Base-by-base conservation (phyloP, 2,797 vertebrate genomes). In the Discoglossus pictus region DNA sequence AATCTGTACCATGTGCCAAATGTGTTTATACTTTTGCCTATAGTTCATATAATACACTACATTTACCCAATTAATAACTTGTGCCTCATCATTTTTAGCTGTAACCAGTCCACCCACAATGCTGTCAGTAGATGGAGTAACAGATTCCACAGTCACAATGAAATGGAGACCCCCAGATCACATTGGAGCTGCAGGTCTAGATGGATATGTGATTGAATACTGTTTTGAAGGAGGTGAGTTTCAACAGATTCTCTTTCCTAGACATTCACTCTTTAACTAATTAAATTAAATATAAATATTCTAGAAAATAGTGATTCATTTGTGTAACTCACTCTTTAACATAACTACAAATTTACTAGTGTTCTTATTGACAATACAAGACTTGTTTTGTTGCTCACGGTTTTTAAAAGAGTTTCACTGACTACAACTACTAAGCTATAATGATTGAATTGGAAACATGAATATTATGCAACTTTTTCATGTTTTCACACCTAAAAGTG, bases 111-210 rank as follows among this genome's bases (percentile, higher is more conserved):
- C 98, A 53, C 97, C 97, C 18, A 98, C 97, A 1, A 84, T 96
- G 73, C 83, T 99, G 79, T 86, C 93, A 12, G 92, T 98, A 62
- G 97, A 99, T 38, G 91, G 89, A 0, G 92, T 99, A 51, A 99
- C 97, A 0, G 97, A 99, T 77, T 91, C 68, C 36, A 79, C 92
- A 0, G 94, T 99, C 67, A 98, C 97, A 0, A 88, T 99, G 81
- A 99, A 95, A 76, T 99, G 97, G 97, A 90, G 97, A 44, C 97
- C 96, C 2, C 97, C 97, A 8, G 97, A 99, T 76, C 94, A 94
- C 70, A 98, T 99, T 0, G 97, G 97, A 25, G 97, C 97, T 0
- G 97, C 96, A 10, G 97, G 97, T 59, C 82, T 99, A 79, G 96
- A 99, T 0, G 97, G 97, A 76, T 99, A 99, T 76, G 78, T 93